Conservation (phyloP, 2,888 invertebrate genomes). For the Steinernema carpocapsae region DNA sequence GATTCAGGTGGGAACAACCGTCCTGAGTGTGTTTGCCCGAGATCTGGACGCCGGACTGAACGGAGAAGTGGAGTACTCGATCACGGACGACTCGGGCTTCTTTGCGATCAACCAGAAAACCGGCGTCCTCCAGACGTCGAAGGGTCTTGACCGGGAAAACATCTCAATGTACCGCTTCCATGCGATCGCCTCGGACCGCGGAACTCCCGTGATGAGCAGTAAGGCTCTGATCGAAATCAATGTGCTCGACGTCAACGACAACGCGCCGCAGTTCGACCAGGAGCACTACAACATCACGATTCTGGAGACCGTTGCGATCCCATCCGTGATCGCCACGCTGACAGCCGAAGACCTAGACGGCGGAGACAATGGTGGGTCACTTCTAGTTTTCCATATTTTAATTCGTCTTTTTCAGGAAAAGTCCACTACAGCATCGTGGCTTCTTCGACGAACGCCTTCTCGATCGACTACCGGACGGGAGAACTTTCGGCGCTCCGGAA, state of each 20-base stretch:
- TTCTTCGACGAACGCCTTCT: constrained; percentile 82
- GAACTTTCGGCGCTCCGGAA: constrained; percentile 73
- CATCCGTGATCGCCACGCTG: constrained; percentile 80
- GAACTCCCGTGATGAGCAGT: constrained; percentile 54
- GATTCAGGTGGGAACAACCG: constrained; percentile 64
- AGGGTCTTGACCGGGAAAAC: constrained; percentile 84
- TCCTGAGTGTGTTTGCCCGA: constrained; percentile 75
- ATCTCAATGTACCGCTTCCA: constrained; percentile 80
- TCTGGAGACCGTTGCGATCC: constrained; percentile 84
- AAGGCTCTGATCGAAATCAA: constrained; percentile 62
- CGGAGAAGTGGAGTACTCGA: constrained; percentile 76
- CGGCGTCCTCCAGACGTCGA: constrained; percentile 88
- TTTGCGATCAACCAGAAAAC: constrained; percentile 91
- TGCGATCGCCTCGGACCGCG: constrained; percentile 68
- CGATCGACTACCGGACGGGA: constrained; percentile 89
- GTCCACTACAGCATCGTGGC: constrained; percentile 93
- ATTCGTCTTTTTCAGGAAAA: constrained; percentile 48
- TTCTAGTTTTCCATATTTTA: background rate
- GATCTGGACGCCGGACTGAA: constrained; percentile 89
- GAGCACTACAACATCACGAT: constrained; percentile 78
- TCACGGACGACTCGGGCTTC: constrained; percentile 53
- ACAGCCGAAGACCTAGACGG: constrained; percentile 87
- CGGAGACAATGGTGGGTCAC: constrained; percentile 80
- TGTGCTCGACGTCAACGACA: constrained; percentile 67
- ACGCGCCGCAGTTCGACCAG: constrained; percentile 63